Percentiles rank a stretch among this genome's conserved stretches.
Conservation (phyloP, 2,797 vertebrate species). For the Periparus ater region DNA sequence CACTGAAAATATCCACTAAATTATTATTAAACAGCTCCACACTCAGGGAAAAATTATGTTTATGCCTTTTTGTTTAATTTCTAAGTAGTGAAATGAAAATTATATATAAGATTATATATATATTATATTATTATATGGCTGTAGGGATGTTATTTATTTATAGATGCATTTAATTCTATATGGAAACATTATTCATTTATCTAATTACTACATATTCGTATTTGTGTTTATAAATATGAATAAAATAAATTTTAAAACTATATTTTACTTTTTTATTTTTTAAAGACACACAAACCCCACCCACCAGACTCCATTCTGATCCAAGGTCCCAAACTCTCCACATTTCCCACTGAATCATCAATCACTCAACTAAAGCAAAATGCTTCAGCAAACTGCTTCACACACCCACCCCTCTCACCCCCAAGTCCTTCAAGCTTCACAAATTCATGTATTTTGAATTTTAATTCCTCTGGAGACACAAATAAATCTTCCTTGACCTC, state of each 20-base stretch:
- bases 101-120: neutral
- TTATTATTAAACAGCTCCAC: neutral
- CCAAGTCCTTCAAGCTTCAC: neutral
- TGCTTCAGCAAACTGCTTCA: neutral
- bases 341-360: neutral
- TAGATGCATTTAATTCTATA: too few species aligned
- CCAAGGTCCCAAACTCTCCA: neutral
- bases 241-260: fast-evolving
- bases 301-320: fast-evolving
- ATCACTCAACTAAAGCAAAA: neutral
- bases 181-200: neutral
- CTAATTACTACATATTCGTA: neutral
- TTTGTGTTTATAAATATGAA: neutral
- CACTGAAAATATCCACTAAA: neutral
- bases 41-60: neutral
- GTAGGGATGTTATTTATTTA: neutral
- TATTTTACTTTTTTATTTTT: neutral
- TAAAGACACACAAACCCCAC: neutral
- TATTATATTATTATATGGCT: neutral
- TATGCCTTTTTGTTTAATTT: neutral
- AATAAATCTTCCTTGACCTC: neutral
- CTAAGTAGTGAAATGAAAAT: neutral
- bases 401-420: neutral
- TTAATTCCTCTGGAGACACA: neutral
- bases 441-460: neutral